Percentiles rank a stretch among this genome's conserved stretches.
Evolutionary conservation across 2,797 vertebrate species (phyloP).

Genomic region (Falco rusticolus): DNA sequence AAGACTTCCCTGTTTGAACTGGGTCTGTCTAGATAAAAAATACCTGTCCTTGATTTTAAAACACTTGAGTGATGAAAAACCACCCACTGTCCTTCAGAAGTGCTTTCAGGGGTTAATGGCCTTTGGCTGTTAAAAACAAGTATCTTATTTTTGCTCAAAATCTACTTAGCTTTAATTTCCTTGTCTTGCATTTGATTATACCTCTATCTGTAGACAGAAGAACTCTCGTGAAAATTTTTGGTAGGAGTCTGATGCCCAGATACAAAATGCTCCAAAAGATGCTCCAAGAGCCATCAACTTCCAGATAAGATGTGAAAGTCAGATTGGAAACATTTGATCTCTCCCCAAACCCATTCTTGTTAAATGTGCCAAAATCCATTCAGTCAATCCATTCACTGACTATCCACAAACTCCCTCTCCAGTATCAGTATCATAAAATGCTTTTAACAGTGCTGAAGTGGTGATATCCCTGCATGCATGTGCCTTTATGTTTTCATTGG

Average conservation of each 20-base stretch:
- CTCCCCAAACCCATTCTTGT: neutral
- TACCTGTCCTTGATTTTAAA: neutral
- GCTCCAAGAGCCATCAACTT: neutral
- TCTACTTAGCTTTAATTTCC: neutral
- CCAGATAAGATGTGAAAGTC: neutral
- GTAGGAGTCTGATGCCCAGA: neutral
- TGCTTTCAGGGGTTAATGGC: neutral
- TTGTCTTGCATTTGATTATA: neutral
- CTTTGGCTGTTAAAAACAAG: neutral
- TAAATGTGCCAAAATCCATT: neutral
- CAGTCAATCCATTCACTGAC: neutral
- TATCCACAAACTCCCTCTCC: neutral
- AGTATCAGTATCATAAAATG: neutral
- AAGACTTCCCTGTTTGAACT: neutral
- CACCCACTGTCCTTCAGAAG: conserved; percentile 22
- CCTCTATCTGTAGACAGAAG: neutral
- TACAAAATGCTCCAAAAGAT: neutral
- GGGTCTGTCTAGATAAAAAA: neutral
- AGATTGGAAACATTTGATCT: neutral
- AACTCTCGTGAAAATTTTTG: neutral
- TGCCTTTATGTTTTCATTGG: neutral
- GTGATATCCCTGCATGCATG: too few relatives aligned
- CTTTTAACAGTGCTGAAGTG: neutral
- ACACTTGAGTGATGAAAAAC: neutral
- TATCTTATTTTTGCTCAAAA: neutral